A percentile compares a stretch with the other conserved stretches of the same genome.
These are phyloP conservation scores for Pao palembangensis DNA, from an alignment of 2,113 vertebrate genomes.

Conservation along the genomic window DNA sequence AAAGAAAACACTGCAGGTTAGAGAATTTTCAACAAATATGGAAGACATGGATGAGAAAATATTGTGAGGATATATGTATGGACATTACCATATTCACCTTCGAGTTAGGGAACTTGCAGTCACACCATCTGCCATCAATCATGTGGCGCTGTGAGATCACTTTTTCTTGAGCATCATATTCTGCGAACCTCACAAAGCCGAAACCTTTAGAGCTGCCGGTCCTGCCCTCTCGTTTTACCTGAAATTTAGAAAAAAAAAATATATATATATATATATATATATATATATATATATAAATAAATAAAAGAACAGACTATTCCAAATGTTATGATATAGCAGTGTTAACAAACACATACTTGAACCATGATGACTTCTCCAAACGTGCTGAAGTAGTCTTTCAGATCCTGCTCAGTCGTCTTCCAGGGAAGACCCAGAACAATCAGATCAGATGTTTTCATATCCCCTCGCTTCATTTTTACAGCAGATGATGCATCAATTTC, in stretches of 20 bases:
- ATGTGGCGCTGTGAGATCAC: constrained; percentile 97
- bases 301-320: background rate
- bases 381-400: constrained; percentile 97
- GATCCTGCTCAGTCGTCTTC: constrained; percentile 96
- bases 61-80: constrained; percentile 14
- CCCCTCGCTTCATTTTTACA: constrained; percentile 95
- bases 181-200: constrained; percentile 96
- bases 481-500: constrained; percentile 95
- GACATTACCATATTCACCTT: constrained; percentile 82
- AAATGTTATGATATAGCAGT: too few species aligned
- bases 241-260: background rate
- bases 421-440: constrained; percentile 95
- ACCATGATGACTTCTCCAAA: constrained; percentile 99
- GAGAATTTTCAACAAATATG: background rate
- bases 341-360: constrained; percentile 78
- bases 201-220: constrained; percentile 98
- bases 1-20: background rate
- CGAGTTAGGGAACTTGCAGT: constrained; percentile 98
- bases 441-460: constrained; percentile 96
- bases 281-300: too few species aligned
- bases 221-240: constrained; percentile 97
- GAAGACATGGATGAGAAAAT: constrained; percentile 1
- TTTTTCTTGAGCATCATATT: constrained; percentile 96
- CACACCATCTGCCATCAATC: constrained; percentile 98
- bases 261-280: too few species aligned